Conservation (phyloP, 2,888 invertebrate species). For the Drosophila percnosoma region DNA sequence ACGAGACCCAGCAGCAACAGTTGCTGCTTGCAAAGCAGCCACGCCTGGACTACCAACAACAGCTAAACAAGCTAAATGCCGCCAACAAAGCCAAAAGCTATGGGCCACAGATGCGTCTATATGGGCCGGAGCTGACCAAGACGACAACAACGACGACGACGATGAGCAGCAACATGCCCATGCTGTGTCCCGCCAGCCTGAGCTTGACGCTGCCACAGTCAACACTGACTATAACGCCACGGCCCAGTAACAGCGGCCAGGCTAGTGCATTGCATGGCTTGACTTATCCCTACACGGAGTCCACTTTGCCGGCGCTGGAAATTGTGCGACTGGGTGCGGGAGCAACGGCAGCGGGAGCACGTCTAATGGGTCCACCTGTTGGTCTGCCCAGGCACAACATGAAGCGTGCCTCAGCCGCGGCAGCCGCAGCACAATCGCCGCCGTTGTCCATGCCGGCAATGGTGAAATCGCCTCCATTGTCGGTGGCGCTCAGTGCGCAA, state of each 20-base stretch:
- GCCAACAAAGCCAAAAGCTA: constrained; percentile 29
- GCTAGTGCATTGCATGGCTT: constrained; percentile 19
- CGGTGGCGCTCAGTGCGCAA: constrained; percentile 59
- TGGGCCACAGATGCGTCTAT: constrained; percentile 41
- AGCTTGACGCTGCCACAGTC: constrained; percentile 19
- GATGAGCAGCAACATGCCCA: constrained; percentile 43
- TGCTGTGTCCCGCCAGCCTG: constrained; percentile 43
- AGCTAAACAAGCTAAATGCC: constrained; percentile 35
- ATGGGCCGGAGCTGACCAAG: constrained; percentile 49
- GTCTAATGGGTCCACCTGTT: constrained; percentile 86
- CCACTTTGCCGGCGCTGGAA: constrained; percentile 76
- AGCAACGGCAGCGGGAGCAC: constrained; percentile 26
- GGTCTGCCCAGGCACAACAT: constrained; percentile 85
- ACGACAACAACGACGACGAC: constrained; percentile 1
- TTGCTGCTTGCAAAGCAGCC: constrained; percentile 68
- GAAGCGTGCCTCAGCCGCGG: constrained; percentile 67
- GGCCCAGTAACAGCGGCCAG: constrained; percentile 22
- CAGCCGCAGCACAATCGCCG: constrained; percentile 36
- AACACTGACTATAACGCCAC: constrained; percentile 37
- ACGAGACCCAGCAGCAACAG: constrained; percentile 63
- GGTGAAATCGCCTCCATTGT: constrained; percentile 73
- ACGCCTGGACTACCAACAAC: constrained; percentile 68
- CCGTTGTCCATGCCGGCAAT: constrained; percentile 57
- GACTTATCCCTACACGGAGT: constrained; percentile 31
- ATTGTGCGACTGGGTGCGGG: constrained; percentile 77